Evolutionary conservation across 2,797 vertebrate genomes (phyloP).

Genomic region (Enteromius anoplus): DNA sequence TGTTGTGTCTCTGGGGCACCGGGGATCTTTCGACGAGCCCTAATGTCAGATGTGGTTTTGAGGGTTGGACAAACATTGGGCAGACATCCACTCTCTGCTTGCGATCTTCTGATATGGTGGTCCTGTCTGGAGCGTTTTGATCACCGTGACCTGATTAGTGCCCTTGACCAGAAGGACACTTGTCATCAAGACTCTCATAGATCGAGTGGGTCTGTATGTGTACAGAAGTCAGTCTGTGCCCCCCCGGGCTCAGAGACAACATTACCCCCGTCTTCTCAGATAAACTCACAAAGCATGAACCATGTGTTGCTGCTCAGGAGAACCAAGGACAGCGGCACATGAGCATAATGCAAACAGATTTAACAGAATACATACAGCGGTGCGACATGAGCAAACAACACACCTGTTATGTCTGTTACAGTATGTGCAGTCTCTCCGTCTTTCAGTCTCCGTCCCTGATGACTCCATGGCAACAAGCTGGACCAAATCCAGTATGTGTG

Average conservation of each 20-base stretch:
- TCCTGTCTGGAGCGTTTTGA: conserved; percentile 52
- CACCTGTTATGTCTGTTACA: conserved; percentile 43
- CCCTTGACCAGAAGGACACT: conserved; percentile 55
- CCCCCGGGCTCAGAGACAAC: conserved; percentile 49
- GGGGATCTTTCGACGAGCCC: conserved; percentile 10
- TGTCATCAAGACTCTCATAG: conserved; percentile 46
- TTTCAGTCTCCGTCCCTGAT: conserved; percentile 58
- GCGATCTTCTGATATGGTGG: conserved; percentile 45
- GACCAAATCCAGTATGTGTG: conserved; percentile 69
- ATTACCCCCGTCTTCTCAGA: conserved; percentile 49
- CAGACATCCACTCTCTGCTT: conserved; percentile 51
- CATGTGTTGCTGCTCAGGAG: conserved; percentile 52
- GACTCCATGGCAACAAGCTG: conserved; percentile 77
- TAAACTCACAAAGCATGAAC: conserved; percentile 50
- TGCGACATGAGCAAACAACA: conserved; percentile 29
- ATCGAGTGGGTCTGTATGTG: conserved; percentile 64
- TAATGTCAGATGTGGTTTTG: conserved; percentile 51
- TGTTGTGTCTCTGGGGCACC: conserved; percentile 38
- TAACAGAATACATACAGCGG: conserved; percentile 16
- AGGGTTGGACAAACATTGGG: conserved; percentile 31
- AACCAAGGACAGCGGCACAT: conserved; percentile 41
- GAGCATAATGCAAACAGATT: conserved; percentile 41
- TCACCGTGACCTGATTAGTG: conserved; percentile 54
- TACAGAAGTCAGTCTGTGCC: conserved; percentile 44
- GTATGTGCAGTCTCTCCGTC: conserved; percentile 51